These are phyloP conservation scores for Conus ventricosus DNA, from an alignment of 1,140 invertebrate species.

Conservation along the genomic window DNA sequence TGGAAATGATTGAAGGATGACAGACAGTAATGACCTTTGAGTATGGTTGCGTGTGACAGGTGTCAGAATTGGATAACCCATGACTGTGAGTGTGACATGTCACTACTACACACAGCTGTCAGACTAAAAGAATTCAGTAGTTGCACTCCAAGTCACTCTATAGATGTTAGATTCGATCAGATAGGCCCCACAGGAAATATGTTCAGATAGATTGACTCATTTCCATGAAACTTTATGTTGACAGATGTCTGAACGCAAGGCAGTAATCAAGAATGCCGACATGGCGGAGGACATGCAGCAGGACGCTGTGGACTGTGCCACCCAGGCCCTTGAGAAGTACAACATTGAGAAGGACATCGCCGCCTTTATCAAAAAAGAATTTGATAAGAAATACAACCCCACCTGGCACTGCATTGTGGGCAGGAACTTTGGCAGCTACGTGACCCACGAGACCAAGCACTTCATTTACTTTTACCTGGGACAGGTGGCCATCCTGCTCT, in stretches of 20 bases:
- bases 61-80: no score
- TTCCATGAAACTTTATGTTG: background rate
- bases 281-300: slow-evolving; percentile 99
- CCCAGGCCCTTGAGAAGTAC: slow-evolving; percentile 98
- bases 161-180: no score
- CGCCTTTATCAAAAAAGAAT: slow-evolving; percentile 98
- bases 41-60: no score
- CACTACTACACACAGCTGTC: no score
- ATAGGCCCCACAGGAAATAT: no score
- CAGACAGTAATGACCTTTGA: no score
- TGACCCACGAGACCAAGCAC: slow-evolving; percentile 97
- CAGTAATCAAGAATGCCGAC: slow-evolving; percentile 99
- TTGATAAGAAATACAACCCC: slow-evolving; percentile 99
- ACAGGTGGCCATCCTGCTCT: slow-evolving; percentile 63
- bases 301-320: slow-evolving; percentile 99
- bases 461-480: slow-evolving; percentile 86
- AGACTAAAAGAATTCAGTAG: no score
- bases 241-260: slow-evolving; percentile 95
- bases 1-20: no score
- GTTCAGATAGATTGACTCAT: no score
- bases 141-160: no score
- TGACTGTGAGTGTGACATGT: no score
- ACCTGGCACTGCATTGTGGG: slow-evolving; percentile 97
- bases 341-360: slow-evolving; percentile 99
- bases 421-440: slow-evolving; percentile 95